phyloP scores from a whole-genome alignment of 2,113 vertebrate genomes.

The Sebastes schlegelii region DNA sequence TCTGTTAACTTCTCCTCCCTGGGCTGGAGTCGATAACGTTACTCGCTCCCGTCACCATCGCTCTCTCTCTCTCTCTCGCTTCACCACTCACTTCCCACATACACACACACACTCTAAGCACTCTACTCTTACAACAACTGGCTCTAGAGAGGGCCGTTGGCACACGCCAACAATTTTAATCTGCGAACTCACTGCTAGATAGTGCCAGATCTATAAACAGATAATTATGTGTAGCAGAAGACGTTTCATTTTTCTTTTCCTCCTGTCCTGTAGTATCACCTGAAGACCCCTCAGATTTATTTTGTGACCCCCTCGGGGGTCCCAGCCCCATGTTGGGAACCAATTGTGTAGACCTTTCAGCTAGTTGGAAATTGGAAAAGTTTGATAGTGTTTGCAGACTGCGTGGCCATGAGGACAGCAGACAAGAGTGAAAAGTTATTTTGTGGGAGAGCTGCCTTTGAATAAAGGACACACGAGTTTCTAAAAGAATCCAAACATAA shows the following conservation, averaged over 20 bases:
- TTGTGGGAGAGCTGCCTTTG: not conserved
- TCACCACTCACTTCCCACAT: too few relatives aligned
- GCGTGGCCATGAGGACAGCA: not conserved
- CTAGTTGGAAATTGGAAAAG: not conserved
- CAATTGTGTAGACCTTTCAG: not conserved
- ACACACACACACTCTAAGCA: too few relatives aligned
- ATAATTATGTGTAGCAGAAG: too few relatives aligned
- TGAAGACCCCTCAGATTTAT: not conserved
- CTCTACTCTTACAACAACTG: too few relatives aligned
- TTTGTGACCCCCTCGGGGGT: not conserved
- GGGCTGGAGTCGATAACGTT: too few relatives aligned
- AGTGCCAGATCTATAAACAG: not conserved
- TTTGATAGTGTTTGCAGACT: not conserved
- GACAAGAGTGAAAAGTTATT: not conserved
- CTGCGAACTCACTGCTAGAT: too few relatives aligned
- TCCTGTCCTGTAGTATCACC: not conserved
- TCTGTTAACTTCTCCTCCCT: too few relatives aligned
- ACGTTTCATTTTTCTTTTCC: not conserved
- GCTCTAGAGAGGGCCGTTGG: too few relatives aligned
- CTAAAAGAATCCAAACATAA: not conserved
- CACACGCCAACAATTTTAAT: too few relatives aligned
- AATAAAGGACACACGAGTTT: not conserved
- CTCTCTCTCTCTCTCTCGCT: too few relatives aligned
- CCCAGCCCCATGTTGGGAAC: not conserved
- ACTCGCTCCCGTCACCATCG: too few relatives aligned